phyloP scores from a whole-genome alignment of 1,140 invertebrate genomes.

The Papilio aristodemus region DNA sequence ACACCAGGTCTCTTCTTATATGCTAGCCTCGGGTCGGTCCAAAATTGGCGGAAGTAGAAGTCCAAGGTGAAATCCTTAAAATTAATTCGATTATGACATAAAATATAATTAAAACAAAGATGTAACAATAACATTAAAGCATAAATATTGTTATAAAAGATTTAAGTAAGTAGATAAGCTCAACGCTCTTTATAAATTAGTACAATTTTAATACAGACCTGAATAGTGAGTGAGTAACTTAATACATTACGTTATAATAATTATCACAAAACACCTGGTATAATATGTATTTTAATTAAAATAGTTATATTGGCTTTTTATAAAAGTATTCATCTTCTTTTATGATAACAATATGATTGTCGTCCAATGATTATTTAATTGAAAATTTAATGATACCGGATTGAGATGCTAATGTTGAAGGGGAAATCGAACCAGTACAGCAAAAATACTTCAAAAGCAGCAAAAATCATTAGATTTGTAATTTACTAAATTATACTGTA shows the following conservation, averaged over 20 bases:
- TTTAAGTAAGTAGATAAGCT: background rate
- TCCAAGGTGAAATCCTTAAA: slow-evolving; percentile 97
- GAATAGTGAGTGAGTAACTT: too few species aligned
- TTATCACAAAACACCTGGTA: background rate
- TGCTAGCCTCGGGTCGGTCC: slow-evolving; percentile 96
- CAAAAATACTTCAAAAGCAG: background rate
- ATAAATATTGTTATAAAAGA: background rate
- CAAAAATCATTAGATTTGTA: too few species aligned
- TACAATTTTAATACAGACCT: background rate
- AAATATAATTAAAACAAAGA: background rate
- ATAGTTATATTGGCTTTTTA: background rate
- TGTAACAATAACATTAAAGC: background rate
- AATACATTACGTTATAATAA: too few species aligned
- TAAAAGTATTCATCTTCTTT: background rate
- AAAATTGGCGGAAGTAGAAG: slow-evolving; percentile 99
- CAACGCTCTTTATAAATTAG: background rate
- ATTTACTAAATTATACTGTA: too few species aligned
- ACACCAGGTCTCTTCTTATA: slow-evolving; percentile 93
- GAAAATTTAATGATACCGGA: background rate
- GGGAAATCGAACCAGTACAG: background rate
- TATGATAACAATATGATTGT: background rate
- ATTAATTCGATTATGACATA: slow-evolving; percentile 37
- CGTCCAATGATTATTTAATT: background rate
- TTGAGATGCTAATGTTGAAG: background rate
- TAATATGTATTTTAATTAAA: background rate